A percentile compares a stretch with the other conserved stretches of the same genome.
Evolutionary conservation across 2,797 vertebrate genomes (phyloP).

Genomic region (Phoebastria nigripes): DNA sequence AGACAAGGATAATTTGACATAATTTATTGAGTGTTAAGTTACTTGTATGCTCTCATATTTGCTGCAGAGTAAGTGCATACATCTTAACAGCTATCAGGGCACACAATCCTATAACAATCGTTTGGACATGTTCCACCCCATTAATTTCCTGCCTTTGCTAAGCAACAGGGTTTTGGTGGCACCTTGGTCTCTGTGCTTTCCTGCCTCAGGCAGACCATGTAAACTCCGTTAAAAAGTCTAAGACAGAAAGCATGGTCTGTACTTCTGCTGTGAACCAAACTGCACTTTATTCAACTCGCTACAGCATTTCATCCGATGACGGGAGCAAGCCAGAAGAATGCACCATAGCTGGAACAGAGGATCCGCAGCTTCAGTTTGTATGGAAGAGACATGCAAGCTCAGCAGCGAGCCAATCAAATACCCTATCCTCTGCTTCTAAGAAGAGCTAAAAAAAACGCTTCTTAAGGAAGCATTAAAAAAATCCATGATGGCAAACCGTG

Average conservation of each 20-base stretch:
- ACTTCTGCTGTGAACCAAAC: background rate
- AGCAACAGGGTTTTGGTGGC: background rate
- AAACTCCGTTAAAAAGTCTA: background rate
- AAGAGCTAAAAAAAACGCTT: background rate
- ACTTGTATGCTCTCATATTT: background rate
- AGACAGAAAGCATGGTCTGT: background rate
- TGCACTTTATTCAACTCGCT: background rate
- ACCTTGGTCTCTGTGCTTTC: background rate
- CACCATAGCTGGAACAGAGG: background rate
- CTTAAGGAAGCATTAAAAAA: background rate
- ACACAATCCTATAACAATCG: background rate
- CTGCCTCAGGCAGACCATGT: background rate
- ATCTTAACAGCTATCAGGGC: background rate
- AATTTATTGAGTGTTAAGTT: background rate
- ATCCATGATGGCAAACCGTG: fast-evolving
- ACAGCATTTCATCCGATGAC: background rate
- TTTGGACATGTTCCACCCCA: background rate
- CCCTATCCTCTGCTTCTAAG: background rate
- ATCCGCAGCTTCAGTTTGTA: background rate
- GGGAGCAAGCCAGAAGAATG: background rate
- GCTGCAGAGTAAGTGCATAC: background rate
- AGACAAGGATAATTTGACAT: background rate
- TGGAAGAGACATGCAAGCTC: background rate
- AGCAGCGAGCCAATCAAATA: background rate
- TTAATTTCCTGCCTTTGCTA: background rate